Evolutionary conservation across 2,888 invertebrate genomes (phyloP).

Genomic region (Athripsodes cinereus): DNA sequence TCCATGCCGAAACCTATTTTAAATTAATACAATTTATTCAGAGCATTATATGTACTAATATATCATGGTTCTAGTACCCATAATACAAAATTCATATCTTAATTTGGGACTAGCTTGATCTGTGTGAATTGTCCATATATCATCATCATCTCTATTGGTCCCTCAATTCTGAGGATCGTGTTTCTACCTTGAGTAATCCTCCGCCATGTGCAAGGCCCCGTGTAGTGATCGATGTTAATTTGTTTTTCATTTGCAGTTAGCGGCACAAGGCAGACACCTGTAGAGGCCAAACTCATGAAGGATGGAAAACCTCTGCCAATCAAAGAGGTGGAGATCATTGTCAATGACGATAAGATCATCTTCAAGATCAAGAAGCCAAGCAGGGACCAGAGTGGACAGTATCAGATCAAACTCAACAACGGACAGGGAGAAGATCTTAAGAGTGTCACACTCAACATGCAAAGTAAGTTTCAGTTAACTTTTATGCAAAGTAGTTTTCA

Average conservation of each 20-base stretch:
- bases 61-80: no score
- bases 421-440: conserved; percentile 87
- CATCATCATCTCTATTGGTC: no score
- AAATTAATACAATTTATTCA: no score
- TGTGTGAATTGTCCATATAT: no score
- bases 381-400: conserved; percentile 81
- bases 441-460: conserved; percentile 79
- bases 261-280: conserved; percentile 81
- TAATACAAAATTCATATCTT: no score
- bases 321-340: conserved; percentile 84
- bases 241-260: conserved; percentile 61
- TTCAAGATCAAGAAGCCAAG: conserved; percentile 90
- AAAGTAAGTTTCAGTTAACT: conserved; percentile 48
- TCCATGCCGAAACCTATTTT: no score
- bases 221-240: no score
- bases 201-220: no score
- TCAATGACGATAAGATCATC: conserved; percentile 86
- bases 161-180: no score
- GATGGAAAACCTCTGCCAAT: conserved; percentile 85
- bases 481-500: background rate
- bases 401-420: conserved; percentile 89
- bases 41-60: no score
- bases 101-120: no score
- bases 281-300: conserved; percentile 85
- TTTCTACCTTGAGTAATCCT: no score